Conservation (phyloP, 2,113 vertebrate species). For the Baryphthengus martii region DNA sequence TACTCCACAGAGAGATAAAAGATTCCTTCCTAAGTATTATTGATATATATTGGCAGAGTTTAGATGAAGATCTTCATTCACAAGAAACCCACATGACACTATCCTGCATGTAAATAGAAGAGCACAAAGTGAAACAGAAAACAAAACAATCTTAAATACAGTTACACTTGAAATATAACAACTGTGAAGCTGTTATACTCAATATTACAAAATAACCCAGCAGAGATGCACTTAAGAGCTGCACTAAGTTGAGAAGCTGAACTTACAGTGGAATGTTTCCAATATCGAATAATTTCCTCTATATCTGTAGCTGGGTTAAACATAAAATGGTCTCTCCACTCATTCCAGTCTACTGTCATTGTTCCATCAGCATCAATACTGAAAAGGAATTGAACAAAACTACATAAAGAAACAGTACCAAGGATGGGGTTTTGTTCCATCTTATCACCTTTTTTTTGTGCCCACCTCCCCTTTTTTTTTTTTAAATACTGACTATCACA, state of each 20-base stretch:
- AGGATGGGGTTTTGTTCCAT: not conserved
- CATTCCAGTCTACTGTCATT: conserved; percentile 95
- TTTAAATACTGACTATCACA: not conserved
- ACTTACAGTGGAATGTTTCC: conserved; percentile 92
- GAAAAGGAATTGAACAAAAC: conserved; percentile 19
- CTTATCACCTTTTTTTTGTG: not conserved
- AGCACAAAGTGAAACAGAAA: not conserved
- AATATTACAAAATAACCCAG: not conserved
- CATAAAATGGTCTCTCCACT: conserved; percentile 93
- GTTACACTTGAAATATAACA: not conserved
- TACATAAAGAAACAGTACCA: not conserved
- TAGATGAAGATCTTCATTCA: not conserved
- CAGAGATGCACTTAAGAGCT: not conserved
- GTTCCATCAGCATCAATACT: conserved; percentile 93
- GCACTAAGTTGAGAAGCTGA: not conserved
- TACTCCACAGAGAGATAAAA: not conserved
- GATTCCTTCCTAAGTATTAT: not conserved
- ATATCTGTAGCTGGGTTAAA: conserved; percentile 88
- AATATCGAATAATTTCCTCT: conserved; percentile 88
- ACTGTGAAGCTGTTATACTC: not conserved
- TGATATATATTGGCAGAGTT: not conserved
- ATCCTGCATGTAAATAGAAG: not conserved
- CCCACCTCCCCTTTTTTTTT: rapidly evolving
- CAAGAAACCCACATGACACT: not conserved
- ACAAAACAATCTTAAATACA: not conserved